These are phyloP conservation scores for Tortrix viridana DNA, from an alignment of 2,888 invertebrate genomes.

Conservation along the genomic window DNA sequence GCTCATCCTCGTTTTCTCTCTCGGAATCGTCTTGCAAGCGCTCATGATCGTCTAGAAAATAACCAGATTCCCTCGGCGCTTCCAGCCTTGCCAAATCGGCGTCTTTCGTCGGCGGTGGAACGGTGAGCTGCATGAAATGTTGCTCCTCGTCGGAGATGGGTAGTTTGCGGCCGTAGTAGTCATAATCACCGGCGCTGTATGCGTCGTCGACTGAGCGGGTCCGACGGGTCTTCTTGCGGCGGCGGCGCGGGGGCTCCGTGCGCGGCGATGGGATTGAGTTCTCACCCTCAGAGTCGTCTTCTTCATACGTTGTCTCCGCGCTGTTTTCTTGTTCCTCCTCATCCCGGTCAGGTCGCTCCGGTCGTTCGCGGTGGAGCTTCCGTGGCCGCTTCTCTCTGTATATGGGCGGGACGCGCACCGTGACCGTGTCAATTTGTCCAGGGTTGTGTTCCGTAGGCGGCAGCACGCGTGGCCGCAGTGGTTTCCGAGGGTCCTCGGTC, in stretches of 20 bases:
- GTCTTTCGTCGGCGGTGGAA: slow-evolving; percentile 69
- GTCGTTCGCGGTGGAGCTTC: slow-evolving; percentile 68
- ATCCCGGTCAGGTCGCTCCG: slow-evolving; percentile 52
- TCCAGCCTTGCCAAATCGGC: slow-evolving; percentile 65
- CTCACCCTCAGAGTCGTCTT: slow-evolving; percentile 59
- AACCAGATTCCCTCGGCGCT: slow-evolving; percentile 46
- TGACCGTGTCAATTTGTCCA: slow-evolving; percentile 78
- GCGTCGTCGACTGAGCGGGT: slow-evolving; percentile 56
- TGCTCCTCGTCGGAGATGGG: slow-evolving; percentile 71
- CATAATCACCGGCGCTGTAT: slow-evolving; percentile 64
- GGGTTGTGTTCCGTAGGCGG: slow-evolving; percentile 81
- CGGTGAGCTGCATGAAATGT: slow-evolving; percentile 57
- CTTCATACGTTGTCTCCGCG: slow-evolving; percentile 41
- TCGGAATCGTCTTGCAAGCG: slow-evolving; percentile 64
- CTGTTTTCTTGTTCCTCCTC: slow-evolving; percentile 43
- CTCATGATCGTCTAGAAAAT: slow-evolving; percentile 68
- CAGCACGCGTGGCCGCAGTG: slow-evolving; percentile 70
- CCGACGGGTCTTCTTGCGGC: slow-evolving; percentile 61
- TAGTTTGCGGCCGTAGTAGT: slow-evolving; percentile 68
- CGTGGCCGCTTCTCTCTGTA: slow-evolving; percentile 74
- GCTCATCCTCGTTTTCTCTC: slow-evolving; percentile 45
- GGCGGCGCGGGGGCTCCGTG: slow-evolving; percentile 63
- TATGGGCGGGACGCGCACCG: slow-evolving; percentile 79
- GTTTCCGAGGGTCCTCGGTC: slow-evolving; percentile 71
- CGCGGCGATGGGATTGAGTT: slow-evolving; percentile 55